Conservation (phyloP, 2,888 invertebrate genomes). For the Ditula angustiorana region DNA sequence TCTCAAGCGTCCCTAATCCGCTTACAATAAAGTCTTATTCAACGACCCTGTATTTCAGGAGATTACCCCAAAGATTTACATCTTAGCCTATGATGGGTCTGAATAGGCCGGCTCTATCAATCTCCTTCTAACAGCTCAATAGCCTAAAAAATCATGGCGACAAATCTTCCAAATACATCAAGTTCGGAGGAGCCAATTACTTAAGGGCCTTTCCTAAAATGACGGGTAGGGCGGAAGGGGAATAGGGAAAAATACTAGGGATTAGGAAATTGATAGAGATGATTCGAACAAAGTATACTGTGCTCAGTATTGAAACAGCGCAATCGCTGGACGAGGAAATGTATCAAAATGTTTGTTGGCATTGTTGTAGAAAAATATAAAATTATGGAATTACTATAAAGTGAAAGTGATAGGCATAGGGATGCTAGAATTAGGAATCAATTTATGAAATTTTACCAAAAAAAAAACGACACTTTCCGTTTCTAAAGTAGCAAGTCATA, state of each 20-base stretch:
- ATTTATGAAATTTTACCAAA: no score
- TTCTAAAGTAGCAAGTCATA: no score
- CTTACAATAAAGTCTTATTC: conserved; percentile 1
- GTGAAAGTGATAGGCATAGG: no score
- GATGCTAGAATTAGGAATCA: no score
- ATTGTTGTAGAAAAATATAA: no score
- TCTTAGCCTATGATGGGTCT: conserved; percentile 15
- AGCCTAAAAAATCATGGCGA: conserved; percentile 34
- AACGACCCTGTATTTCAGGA: background rate
- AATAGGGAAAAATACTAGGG: conserved; percentile 11
- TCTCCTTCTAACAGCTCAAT: conserved; percentile 22
- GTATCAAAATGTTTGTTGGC: no score
- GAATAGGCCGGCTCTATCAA: conserved; percentile 3
- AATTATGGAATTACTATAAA: no score
- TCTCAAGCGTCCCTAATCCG: background rate
- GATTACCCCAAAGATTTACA: conserved; percentile 16
- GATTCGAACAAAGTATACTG: no score
- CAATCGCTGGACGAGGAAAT: no score
- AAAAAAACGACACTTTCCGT: no score
- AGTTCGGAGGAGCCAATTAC: conserved; percentile 42
- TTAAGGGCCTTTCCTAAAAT: conserved; percentile 40
- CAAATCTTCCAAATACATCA: conserved; percentile 41
- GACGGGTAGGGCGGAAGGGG: conserved; percentile 11
- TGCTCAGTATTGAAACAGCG: no score
- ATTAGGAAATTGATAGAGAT: background rate